Evolutionary conservation across 2,797 vertebrate species (phyloP).

Genomic region (Otus scops): DNA sequence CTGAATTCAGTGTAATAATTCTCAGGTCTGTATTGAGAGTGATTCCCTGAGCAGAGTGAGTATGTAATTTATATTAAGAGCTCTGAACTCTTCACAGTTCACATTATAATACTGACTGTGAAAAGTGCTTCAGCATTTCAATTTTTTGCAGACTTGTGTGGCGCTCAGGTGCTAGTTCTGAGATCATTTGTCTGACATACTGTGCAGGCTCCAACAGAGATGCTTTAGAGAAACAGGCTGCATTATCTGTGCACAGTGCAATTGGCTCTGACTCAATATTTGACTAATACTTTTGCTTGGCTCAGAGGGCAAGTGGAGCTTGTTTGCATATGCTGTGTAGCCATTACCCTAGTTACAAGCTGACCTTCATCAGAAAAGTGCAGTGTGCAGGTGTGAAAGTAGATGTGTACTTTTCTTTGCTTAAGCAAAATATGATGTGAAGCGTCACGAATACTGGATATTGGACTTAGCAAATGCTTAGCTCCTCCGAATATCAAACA

Average conservation of each 20-base stretch:
- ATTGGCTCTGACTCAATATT: not conserved
- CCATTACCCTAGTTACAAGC: not conserved
- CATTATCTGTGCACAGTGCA: not conserved
- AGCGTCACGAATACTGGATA: not conserved
- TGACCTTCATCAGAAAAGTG: not conserved
- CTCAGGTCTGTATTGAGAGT: not conserved
- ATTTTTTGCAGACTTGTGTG: not conserved
- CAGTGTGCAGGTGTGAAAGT: not conserved
- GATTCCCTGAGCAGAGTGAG: not conserved
- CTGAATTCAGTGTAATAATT: not conserved
- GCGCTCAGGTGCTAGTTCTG: not conserved
- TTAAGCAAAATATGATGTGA: not conserved
- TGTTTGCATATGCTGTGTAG: not conserved
- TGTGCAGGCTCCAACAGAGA: not conserved
- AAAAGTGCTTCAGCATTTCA: not conserved
- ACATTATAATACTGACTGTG: not conserved
- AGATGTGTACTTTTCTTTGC: not conserved
- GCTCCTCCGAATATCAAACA: not conserved
- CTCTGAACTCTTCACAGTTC: not conserved
- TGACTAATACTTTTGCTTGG: not conserved
- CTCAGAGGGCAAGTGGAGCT: not conserved
- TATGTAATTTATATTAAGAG: not conserved
- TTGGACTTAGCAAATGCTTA: not conserved
- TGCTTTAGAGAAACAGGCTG: not conserved
- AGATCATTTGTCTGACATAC: not conserved